Conservation (phyloP, 2,113 vertebrate species). For the Tiliqua scincoides region DNA sequence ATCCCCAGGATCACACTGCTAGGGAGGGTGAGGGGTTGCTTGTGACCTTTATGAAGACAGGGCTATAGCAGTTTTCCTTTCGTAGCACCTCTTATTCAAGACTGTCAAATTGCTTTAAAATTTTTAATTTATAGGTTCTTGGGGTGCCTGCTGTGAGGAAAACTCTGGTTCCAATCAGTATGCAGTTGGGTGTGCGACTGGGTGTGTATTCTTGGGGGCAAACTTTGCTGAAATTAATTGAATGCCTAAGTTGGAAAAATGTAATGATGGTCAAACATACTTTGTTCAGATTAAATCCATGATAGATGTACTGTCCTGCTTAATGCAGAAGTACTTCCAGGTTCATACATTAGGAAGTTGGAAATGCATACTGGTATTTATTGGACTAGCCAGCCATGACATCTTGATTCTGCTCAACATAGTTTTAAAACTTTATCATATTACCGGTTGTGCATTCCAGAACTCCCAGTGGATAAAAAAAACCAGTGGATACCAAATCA, state of each 20-base stretch:
- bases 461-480: too few relatives aligned
- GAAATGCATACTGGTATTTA: not conserved
- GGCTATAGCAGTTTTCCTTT: not conserved
- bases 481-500: too few relatives aligned
- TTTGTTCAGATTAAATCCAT: not conserved
- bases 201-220: too few relatives aligned
- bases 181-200: not conserved
- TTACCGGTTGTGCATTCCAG: too few relatives aligned
- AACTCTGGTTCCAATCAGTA: not conserved
- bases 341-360: not conserved
- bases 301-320: not conserved
- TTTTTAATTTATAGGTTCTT: not conserved
- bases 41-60: too few relatives aligned
- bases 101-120: not conserved
- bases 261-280: not conserved
- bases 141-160: not conserved
- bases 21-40: too few relatives aligned
- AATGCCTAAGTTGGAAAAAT: not conserved
- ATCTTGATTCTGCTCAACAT: not conserved
- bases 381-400: not conserved
- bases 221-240: not conserved
- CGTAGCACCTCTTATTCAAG: not conserved
- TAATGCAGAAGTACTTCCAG: not conserved
- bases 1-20: not conserved
- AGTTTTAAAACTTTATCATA: too few relatives aligned